A percentile compares a stretch with the other conserved stretches of the same genome.
Evolutionary conservation across 2,797 vertebrate genomes (phyloP).

Genomic region (Orientallactaga sibirica): DNA sequence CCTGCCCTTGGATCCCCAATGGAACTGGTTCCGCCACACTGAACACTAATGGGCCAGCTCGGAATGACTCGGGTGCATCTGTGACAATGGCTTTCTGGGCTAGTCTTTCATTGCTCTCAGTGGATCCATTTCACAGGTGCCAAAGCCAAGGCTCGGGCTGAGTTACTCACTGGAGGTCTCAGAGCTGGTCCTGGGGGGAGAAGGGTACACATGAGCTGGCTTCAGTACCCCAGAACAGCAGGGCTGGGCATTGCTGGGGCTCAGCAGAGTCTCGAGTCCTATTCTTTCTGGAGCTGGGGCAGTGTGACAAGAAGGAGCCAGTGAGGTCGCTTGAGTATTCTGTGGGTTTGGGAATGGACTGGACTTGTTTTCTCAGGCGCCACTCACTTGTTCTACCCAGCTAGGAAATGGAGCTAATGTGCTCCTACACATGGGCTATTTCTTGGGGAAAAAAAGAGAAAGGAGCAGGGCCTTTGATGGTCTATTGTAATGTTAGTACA

Average conservation of each 20-base stretch:
- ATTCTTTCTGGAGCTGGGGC: neutral
- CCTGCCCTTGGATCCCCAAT: neutral
- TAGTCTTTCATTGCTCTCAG: neutral
- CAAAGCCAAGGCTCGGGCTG: neutral
- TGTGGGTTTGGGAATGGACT: neutral
- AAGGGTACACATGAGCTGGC: rapidly evolving
- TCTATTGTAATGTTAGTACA: rapidly evolving
- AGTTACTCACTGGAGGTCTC: neutral
- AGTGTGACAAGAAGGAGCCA: neutral
- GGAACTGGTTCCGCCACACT: neutral
- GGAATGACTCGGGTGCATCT: neutral
- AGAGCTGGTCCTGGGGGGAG: neutral
- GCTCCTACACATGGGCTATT: no score
- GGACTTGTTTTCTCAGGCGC: neutral
- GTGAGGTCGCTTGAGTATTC: no score
- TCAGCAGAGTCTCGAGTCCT: neutral
- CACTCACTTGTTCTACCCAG: neutral
- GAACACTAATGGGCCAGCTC: neutral
- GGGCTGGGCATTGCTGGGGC: neutral
- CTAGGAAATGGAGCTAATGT: neutral
- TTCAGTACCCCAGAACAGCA: neutral
- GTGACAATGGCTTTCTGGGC: neutral
- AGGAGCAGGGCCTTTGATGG: no score
- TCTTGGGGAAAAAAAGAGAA: neutral
- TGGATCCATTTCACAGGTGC: neutral